Evolutionary conservation across 2,888 invertebrate genomes (phyloP), one percentile per base, ranked within the genome.

Genomic region (Esperia sulphurella): DNA sequence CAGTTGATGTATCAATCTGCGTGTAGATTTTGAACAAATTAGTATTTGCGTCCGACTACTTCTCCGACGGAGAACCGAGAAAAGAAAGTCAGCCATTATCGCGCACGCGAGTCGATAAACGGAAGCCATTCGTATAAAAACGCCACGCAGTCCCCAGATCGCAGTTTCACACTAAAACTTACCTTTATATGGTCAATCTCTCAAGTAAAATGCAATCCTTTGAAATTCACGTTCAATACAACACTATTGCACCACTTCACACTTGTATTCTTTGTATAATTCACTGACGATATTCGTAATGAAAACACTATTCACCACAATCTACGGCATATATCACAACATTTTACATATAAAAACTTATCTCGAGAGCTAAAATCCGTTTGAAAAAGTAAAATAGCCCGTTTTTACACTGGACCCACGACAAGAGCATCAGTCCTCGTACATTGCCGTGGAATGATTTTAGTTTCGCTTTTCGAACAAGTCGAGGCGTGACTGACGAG

Each of bases 81-180:
- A 81, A 69, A 68, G 68, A 82, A 81, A 81, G 88, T 88, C 88
- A 85, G 88, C 88, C 88, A 88, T 88, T 88, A 84, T 74, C 81
- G 84, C 88, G 86, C 88, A 87, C 83, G 80, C 84, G 68, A 88
- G 83, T 88, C 87, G 83, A 84, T 86, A 85, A 79, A 83, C 79
- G 83, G 87, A 82, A 85, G 87, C 85, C 85, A 86, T 86, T 86
- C 80, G 68, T 71, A 70, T 71, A 75, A 77, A 79, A 78, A 80
- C 75, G 81, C 81, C 77, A 81, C 76, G 77, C 77, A 74, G 75
- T 77, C 58, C 66, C 51, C 51, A 45, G 51, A 48, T 44, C 47
- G 55, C 55, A 59, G 49, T 55, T 56, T 57, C 52, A 54, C 41
- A 59, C 48, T 47, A 57, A 43, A 56, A 54, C 87, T 79, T 65